These are phyloP conservation scores for Cyphomyrus discorhynchus DNA, from an alignment of 2,113 vertebrate species.

Conservation along the genomic window DNA sequence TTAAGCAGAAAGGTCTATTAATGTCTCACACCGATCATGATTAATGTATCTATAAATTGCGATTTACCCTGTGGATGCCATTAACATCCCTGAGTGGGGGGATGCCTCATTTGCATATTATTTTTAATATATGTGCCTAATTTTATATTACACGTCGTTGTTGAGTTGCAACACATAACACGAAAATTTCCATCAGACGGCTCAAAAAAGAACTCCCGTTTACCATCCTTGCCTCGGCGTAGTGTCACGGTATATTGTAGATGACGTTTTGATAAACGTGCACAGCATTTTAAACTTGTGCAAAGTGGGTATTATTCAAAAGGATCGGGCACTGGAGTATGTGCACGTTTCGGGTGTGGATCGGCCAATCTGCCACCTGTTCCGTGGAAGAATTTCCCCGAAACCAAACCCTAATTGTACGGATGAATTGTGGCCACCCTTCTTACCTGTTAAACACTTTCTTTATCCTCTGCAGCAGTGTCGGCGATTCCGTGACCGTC, in stretches of 20 bases:
- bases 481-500: conserved; percentile 52
- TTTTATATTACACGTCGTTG: not conserved
- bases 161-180: not conserved
- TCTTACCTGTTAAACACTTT: conserved; percentile 80
- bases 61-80: not conserved
- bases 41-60: not conserved
- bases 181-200: not conserved
- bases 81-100: not conserved
- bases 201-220: not conserved
- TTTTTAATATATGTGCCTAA: not conserved
- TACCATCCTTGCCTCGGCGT: not conserved
- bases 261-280: conserved; percentile 39
- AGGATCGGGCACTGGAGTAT: not conserved
- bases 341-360: not conserved
- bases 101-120: not conserved
- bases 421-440: not conserved
- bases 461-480: conserved; percentile 68
- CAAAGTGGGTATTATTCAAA: conserved; percentile 12
- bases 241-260: conserved; percentile 15
- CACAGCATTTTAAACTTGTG: conserved; percentile 33
- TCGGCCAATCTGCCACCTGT: conserved; percentile 23
- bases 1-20: not conserved
- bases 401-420: not conserved
- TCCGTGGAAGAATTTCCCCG: conserved; percentile 12
- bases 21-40: not conserved